Evolutionary conservation across 92 coral and sea anemone genomes (phyloP).

Genomic region (Pocillopora grandis): DNA sequence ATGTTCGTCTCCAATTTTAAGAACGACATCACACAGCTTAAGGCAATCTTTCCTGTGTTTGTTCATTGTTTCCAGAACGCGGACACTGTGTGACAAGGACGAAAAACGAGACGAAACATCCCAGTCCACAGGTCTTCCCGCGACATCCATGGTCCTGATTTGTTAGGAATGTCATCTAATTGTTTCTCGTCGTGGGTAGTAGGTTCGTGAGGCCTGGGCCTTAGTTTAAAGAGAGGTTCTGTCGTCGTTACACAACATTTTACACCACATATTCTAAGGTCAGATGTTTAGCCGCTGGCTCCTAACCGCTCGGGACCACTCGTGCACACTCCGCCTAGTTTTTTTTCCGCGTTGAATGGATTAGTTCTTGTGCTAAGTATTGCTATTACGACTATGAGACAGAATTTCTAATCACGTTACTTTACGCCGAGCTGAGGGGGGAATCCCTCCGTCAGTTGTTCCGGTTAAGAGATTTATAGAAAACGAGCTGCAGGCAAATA

Average conservation of each 20-base stretch:
- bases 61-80: conserved; percentile 86
- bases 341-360: not conserved
- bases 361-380: conserved; percentile 37
- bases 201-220: conserved; percentile 5
- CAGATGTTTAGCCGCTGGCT: not conserved
- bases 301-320: not conserved
- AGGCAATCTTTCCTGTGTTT: conserved; percentile 88
- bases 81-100: conserved; percentile 69
- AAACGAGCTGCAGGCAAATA: not conserved
- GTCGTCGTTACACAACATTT: not conserved
- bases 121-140: not conserved
- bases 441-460: conserved; percentile 39
- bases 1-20: conserved; percentile 87
- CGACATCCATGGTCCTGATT: conserved; percentile 23
- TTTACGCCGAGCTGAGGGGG: conserved; percentile 1
- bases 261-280: not conserved
- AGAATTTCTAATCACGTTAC: conserved; percentile 37
- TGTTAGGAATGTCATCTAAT: not conserved
- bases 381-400: conserved; percentile 25
- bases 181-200: not conserved
- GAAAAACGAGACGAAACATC: conserved; percentile 43
- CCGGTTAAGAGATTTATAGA: conserved; percentile 26
- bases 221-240: no score
- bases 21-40: conserved; percentile 95
- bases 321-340: conserved; percentile 5